Evolutionary conservation across 2,888 invertebrate genomes (phyloP).

Genomic region (Bombylius discolor): DNA sequence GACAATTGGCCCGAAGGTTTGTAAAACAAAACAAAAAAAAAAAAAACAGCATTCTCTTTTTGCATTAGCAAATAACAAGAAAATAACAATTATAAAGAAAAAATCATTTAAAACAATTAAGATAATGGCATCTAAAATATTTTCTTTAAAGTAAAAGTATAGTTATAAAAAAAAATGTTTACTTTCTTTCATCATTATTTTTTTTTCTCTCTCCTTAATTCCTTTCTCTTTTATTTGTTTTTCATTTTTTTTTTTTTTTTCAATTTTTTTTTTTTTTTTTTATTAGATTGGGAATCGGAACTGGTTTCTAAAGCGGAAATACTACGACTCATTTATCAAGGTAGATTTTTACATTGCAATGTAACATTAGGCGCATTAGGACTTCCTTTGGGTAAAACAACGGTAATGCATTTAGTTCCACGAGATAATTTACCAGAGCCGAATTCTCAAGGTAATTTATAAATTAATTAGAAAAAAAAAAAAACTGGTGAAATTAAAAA

Average conservation of each 20-base stretch:
- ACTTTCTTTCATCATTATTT: too few relatives aligned
- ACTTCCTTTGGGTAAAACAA: constrained; percentile 92
- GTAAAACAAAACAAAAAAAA: constrained; percentile 9
- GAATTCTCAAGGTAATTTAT: constrained; percentile 74
- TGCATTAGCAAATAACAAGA: too few relatives aligned
- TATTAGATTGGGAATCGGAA: constrained; percentile 93
- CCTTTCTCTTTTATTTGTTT: too few relatives aligned
- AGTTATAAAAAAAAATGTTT: too few relatives aligned
- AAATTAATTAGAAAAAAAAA: background rate
- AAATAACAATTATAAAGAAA: too few relatives aligned
- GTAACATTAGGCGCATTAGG: constrained; percentile 96
- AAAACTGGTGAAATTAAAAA: too few relatives aligned
- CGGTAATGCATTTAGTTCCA: constrained; percentile 99
- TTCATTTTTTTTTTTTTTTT: background rate
- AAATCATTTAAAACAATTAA: too few relatives aligned
- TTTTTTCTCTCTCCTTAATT: too few relatives aligned
- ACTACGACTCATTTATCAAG: constrained; percentile 97
- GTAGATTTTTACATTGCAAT: constrained; percentile 97
- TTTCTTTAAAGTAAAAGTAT: too few relatives aligned
- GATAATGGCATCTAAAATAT: too few relatives aligned
- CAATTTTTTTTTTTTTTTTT: constrained; percentile 18
- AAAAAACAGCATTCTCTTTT: background rate
- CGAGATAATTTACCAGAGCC: constrained; percentile 98
- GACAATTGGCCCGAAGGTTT: constrained; percentile 99
- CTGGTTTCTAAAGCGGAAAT: constrained; percentile 94